Base-by-base conservation (phyloP, 2,113 vertebrate species). In the Rallus limicola region DNA sequence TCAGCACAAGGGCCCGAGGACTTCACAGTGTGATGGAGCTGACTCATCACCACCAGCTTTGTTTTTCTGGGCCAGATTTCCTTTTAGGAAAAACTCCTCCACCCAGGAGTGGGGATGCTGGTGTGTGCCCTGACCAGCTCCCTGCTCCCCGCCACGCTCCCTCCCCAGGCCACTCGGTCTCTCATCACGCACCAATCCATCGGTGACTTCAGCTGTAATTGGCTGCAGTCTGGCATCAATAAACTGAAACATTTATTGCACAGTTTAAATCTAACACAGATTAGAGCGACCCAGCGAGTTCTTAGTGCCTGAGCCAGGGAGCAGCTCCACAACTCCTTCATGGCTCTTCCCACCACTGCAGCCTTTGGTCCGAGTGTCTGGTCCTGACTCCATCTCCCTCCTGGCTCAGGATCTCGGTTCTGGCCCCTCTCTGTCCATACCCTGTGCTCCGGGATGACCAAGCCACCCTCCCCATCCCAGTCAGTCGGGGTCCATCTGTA, bases 141-240 rank as follows among this genome's bases (percentile, higher is more conserved):
- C 70, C 62, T 4, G 2, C 14, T 29, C 7, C 64, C 40, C 40
- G 26, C n/a, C 55, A 34, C 63, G 68, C 75, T 78, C 88, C 56
- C 48, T 88, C 21, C 42, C 28, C 4, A 24, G 40, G 86, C 87
- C 67, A 17, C 91, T 95, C 10, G 82, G 95, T 84, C 93, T 97
- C 94, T 96, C 94, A 84, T 90, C 10, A 7, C 72, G 69, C 67
- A 52, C 31, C 15, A 76, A 85, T 79, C 93, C 84, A 38, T 40
- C 19, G 92, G 92, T 89, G 96, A 92, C 83, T 96, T 86, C 95
- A 95, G 92, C 83, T 65, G 86, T 72, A 85, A 83, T 13, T 80
- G 97, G 95, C 94, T 95, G 93, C 95, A 97, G 92, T 40, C 25
- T 97, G 95, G 95, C 95, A 97, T 92, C n/a, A 78, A 95, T 97